Base-by-base conservation (phyloP, 2,888 invertebrate genomes). In the Sphaerophoria rueppellii region DNA sequence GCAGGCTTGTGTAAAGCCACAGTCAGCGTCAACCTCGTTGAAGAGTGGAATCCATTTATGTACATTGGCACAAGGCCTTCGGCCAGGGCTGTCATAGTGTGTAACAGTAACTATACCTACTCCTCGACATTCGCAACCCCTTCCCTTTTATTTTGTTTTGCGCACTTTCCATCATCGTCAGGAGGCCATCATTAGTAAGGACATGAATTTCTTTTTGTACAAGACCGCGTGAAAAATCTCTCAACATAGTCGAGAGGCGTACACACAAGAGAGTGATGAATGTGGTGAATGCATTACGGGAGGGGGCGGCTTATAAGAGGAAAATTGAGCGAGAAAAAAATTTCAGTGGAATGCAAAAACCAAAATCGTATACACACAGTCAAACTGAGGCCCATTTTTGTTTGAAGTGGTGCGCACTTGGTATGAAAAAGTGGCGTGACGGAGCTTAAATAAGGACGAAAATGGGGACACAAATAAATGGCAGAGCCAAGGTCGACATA, bases 401-500 rank as follows among this genome's bases (percentile, higher is more conserved):
- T 76, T 85, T 85, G 85, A 85, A 85, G 77, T 76, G 24, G 76
- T 85, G 75, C 75, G 80, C 80, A 72, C 75, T 71, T 75, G 75
- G 67, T 83, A 55, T 80, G 76, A 69, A 81, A 85, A 81, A 85
- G 76, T 76, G 76, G 67, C 80, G 81, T 85, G 75, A 85, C 72
- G 69, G 43, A 77, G 72, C 72, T 73, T 55, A 70, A 81, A 85
- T 2, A 75, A 65, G 76, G 70, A 81, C 76, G 57, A 65, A 85
- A 85, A 76, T 69, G 85, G 63, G 73, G 70, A 81, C 75, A 70
- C 73, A 81, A 77, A 65, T 77, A 85, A 85, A 85, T 81, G 81
- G 77, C 81, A 85, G 81, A 85, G 81, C 76, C 85, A 85, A 85
- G 85, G 85, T 85, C 81, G 61, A 58, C 81, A 77, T 85, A 81